Conservation (phyloP, 1,140 invertebrate species). For the Zophobas atratus region DNA sequence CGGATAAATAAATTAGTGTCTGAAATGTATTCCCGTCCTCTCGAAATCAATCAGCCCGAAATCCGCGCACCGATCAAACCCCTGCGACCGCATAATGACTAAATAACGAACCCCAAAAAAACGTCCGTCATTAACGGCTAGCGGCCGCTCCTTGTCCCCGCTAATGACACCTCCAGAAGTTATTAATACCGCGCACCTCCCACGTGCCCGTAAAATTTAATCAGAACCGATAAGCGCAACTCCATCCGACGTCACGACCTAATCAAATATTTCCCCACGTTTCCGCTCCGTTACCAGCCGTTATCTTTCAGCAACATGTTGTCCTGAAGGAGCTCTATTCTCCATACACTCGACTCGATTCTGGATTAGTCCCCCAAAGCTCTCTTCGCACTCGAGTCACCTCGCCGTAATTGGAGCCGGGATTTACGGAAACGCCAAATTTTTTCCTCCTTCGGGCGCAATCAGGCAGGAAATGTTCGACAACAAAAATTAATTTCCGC, state of each 20-base stretch:
- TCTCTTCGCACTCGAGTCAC: constrained; percentile 13
- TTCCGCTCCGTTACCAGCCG: constrained; percentile 4
- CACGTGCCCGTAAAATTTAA: background rate
- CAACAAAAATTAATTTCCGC: constrained; percentile 40
- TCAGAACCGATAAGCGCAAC: background rate
- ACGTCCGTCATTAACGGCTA: no score
- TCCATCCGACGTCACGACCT: background rate
- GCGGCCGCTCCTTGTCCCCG: no score
- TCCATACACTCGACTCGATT: constrained; percentile 9
- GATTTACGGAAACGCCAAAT: constrained; percentile 1
- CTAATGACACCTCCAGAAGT: no score
- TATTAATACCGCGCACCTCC: no score
- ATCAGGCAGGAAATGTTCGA: constrained; percentile 21
- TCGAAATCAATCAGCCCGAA: no score
- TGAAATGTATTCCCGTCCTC: no score
- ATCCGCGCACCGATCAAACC: no score
- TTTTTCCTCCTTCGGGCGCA: background rate
- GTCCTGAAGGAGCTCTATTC: constrained; percentile 18
- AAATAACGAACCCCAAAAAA: no score
- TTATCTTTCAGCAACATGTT: constrained; percentile 35
- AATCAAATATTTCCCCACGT: constrained; percentile 37
- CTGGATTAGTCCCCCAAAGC: constrained; percentile 18
- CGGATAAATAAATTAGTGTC: no score
- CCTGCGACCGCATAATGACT: no score
- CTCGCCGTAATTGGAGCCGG: constrained; percentile 18